A percentile compares a stretch with the other conserved stretches of the same genome.
Evolutionary conservation across 2,113 vertebrate genomes (phyloP).

Genomic region (Pseudolaguvia tuberculata): DNA sequence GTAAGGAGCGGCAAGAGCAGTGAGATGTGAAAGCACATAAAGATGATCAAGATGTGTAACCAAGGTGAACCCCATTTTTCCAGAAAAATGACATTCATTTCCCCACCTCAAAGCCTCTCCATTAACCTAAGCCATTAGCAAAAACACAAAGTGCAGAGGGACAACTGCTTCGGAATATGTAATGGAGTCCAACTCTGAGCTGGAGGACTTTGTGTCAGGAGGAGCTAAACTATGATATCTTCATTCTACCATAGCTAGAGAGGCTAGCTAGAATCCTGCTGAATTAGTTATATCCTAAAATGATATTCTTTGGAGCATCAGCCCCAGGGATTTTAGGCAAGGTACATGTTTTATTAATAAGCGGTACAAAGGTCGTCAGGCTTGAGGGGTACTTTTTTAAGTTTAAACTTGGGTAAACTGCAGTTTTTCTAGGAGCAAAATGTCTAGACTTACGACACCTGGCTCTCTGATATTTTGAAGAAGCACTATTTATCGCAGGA

Average conservation of each 20-base stretch:
- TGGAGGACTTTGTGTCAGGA: not conserved
- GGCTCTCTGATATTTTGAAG: not conserved
- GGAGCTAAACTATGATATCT: not conserved
- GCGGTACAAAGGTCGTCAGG: conserved; percentile 1
- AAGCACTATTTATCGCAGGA: not conserved
- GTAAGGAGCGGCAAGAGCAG: not conserved
- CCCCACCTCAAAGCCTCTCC: not conserved
- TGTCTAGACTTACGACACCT: conserved; percentile 28
- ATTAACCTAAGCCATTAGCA: conserved; percentile 11
- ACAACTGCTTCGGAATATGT: conserved; percentile 18
- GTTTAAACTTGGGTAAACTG: conserved; percentile 6
- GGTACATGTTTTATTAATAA: conserved; percentile 39
- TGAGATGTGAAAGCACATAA: not conserved
- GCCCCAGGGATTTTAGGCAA: not conserved
- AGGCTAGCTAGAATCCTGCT: conserved; percentile 14
- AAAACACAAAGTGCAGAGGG: conserved; percentile 39
- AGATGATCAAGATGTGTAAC: not conserved
- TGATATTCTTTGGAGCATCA: conserved; percentile 25
- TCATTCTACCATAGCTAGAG: conserved; percentile 6
- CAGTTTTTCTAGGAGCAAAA: not conserved
- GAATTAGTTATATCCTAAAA: conserved; percentile 29
- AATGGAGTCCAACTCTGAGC: not conserved
- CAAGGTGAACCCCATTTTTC: not conserved
- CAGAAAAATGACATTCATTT: not conserved
- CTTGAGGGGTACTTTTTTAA: conserved; percentile 12